These are phyloP conservation scores for Protomyctophum bolini DNA, from an alignment of 2,113 vertebrate genomes.

Conservation along the genomic window DNA sequence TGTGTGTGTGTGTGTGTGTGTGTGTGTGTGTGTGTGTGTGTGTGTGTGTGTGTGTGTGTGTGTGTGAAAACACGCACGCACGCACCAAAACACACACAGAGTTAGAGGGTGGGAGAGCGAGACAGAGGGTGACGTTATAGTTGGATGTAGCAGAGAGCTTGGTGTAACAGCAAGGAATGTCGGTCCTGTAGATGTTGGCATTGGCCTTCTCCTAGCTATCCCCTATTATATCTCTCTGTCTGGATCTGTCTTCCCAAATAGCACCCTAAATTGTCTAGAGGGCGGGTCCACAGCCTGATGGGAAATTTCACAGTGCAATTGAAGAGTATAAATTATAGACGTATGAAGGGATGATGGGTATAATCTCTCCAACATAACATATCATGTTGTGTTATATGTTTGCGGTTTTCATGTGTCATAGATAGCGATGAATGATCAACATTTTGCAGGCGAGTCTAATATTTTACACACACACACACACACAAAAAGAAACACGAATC, in stretches of 20 bases:
- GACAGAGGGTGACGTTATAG: background rate
- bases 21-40: constrained; percentile 39
- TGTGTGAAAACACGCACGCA: constrained; percentile 3
- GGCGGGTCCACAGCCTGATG: background rate
- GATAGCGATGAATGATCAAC: background rate
- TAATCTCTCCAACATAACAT: background rate
- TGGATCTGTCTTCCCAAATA: background rate
- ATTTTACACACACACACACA: too few relatives aligned
- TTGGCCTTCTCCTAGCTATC: constrained; percentile 31
- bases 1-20: constrained; percentile 48
- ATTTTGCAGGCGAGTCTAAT: background rate
- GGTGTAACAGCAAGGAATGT: constrained; percentile 80
- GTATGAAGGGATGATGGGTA: background rate
- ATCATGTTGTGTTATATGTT: too few relatives aligned
- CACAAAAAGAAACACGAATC: too few relatives aligned
- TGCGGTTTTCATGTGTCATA: background rate
- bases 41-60: constrained; percentile 22
- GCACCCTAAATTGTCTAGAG: constrained; percentile 2
- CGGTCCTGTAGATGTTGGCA: constrained; percentile 61
- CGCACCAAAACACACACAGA: background rate
- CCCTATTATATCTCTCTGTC: background rate
- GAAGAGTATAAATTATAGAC: background rate
- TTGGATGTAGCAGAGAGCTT: constrained; percentile 3
- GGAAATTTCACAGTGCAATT: background rate
- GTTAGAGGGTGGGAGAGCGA: background rate